Evolutionary conservation across 1,140 invertebrate species (phyloP).

Genomic region (Trachymyrmex septentrionalis): DNA sequence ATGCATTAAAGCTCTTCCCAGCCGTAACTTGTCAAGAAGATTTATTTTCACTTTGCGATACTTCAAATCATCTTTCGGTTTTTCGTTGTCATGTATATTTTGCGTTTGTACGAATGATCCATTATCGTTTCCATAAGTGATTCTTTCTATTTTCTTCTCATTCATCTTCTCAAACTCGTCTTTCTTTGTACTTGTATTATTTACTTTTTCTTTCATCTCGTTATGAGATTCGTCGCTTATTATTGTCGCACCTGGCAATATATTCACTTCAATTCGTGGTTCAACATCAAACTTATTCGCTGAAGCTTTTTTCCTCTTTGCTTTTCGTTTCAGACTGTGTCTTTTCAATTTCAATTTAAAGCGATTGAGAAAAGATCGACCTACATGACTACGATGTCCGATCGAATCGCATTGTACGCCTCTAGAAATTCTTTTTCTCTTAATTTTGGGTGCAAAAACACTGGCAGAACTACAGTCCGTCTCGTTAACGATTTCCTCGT

Average conservation of each 20-base stretch:
- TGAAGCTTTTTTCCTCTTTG: neutral
- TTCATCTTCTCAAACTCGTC: neutral
- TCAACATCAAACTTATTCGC: neutral
- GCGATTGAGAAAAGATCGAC: constrained; percentile 26
- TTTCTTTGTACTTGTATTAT: neutral
- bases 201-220: neutral
- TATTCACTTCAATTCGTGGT: neutral
- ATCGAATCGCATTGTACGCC: constrained; percentile 60
- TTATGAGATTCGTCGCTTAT: neutral
- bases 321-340: neutral
- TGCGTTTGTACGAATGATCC: neutral
- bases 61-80: neutral
- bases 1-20: neutral
- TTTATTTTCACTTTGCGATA: constrained; percentile 1
- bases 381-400: neutral
- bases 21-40: constrained; percentile 1
- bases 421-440: constrained; percentile 67
- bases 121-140: too few species aligned
- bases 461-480: too few species aligned
- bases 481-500: neutral
- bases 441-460: neutral
- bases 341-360: constrained; percentile 22
- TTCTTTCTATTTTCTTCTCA: neutral
- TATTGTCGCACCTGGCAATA: neutral
- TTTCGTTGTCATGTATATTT: neutral